A percentile compares a stretch with the other conserved stretches of the same genome.
Evolutionary conservation across 2,113 vertebrate genomes (phyloP).

Genomic region (Sardina pilchardus): DNA sequence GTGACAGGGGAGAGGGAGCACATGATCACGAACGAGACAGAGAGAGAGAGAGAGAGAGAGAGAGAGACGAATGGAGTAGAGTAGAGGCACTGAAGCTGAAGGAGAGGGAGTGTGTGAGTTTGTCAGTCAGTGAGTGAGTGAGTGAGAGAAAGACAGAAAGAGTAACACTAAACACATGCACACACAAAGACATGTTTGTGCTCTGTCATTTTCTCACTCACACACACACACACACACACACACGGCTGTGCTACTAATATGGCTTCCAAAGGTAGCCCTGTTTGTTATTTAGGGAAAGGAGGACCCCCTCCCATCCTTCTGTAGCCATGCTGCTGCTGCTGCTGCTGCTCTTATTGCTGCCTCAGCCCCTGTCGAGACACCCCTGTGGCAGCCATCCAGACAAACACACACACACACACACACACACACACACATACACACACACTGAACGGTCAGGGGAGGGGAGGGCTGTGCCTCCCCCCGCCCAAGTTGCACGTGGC

Average conservation of each 20-base stretch:
- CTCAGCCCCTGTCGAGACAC: neutral
- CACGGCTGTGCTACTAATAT: slow-evolving; percentile 44
- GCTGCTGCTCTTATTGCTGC: slow-evolving; percentile 19
- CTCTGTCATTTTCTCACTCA: no score
- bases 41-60: neutral
- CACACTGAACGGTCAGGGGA: neutral
- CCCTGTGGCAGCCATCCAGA: neutral
- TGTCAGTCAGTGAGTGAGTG: neutral
- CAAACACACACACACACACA: neutral
- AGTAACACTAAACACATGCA: no score
- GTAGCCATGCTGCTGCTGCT: slow-evolving; percentile 37
- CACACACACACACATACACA: neutral
- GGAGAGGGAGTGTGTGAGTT: neutral
- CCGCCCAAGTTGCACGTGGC: neutral
- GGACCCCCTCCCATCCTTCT: slow-evolving; percentile 54
- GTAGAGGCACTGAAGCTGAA: neutral
- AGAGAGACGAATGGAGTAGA: neutral
- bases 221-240: slow-evolving; percentile 1
- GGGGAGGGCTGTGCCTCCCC: neutral
- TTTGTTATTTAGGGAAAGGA: slow-evolving; percentile 70
- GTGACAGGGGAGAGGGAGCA: neutral
- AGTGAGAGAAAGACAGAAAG: no score
- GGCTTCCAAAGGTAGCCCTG: slow-evolving; percentile 46
- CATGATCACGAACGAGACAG: neutral
- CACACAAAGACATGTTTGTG: no score